These are phyloP conservation scores for Phragmatobia fuliginosa DNA, from an alignment of 2,888 invertebrate genomes.

Conservation along the genomic window DNA sequence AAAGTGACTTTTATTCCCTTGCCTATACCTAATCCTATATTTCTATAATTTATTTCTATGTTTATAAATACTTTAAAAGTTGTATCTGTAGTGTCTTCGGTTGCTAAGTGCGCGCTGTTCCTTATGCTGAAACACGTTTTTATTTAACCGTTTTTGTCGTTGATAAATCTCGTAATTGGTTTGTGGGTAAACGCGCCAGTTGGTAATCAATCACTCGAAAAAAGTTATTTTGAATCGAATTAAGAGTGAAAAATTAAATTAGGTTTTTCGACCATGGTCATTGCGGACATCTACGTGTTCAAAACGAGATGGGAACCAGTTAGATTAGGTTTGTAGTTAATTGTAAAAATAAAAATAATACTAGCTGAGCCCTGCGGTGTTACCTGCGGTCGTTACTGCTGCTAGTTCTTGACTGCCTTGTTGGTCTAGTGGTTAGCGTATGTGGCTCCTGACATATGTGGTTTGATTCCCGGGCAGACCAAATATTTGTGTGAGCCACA, in stretches of 20 bases:
- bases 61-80: no score
- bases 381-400: no score
- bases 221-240: constrained; percentile 48
- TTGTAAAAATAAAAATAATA: no score
- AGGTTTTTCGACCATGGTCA: constrained; percentile 12
- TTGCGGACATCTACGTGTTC: background rate
- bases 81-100: background rate
- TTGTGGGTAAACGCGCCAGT: constrained; percentile 48
- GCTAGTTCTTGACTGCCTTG: no score
- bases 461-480: no score
- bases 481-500: no score
- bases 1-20: background rate
- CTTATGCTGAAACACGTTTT: constrained; percentile 38
- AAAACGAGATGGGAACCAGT: constrained; percentile 13
- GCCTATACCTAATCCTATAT: no score
- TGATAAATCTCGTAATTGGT: constrained; percentile 54
- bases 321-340: constrained; percentile 6
- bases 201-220: constrained; percentile 57
- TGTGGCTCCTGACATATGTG: no score
- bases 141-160: constrained; percentile 47
- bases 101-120: constrained; percentile 8
- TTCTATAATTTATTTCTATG: background rate
- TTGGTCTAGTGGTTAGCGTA: no score
- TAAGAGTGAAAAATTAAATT: constrained; percentile 49
- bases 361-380: no score